A percentile compares a stretch with the other conserved stretches of the same genome.
phyloP scores from a whole-genome alignment of 2,888 invertebrate species.

The Endomychus coccineus region DNA sequence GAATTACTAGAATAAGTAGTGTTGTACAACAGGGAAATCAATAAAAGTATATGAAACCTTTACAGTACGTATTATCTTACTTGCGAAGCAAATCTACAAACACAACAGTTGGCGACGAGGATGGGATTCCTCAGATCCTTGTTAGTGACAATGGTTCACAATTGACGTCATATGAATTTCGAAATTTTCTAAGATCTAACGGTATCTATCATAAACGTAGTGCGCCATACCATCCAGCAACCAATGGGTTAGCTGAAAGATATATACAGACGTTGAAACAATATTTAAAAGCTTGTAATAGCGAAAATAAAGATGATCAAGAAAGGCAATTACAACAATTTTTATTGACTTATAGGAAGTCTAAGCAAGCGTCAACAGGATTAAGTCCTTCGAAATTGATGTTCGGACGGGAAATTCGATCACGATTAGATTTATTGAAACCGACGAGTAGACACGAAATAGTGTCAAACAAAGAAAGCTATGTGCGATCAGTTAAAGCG shows the following conservation, averaged over 20 bases:
- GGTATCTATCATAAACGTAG: conserved; percentile 1
- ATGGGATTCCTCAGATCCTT: no score
- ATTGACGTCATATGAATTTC: background rate
- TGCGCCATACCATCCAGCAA: conserved; percentile 2
- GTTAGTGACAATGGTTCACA: conserved; percentile 2
- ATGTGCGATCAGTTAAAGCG: no score
- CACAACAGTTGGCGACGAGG: no score
- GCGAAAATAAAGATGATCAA: conserved; percentile 6
- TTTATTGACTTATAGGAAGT: conserved; percentile 15
- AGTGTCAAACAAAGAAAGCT: background rate
- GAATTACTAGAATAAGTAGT: no score
- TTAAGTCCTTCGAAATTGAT: conserved; percentile 21
- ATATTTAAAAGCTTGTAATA: no score
- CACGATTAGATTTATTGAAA: conserved; percentile 17
- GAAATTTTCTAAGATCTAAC: background rate
- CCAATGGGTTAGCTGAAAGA: conserved; percentile 1
- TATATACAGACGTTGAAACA: conserved; percentile 23
- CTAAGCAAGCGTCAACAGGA: conserved; percentile 19
- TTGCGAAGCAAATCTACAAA: no score
- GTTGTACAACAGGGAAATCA: no score
- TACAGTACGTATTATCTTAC: no score
- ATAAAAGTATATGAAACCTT: no score
- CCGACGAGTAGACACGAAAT: conserved; percentile 6
- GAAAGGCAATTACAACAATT: no score
- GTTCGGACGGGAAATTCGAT: conserved; percentile 18